These are phyloP conservation scores for Malurus melanocephalus DNA, from an alignment of 2,113 vertebrate species.

Conservation along the genomic window DNA sequence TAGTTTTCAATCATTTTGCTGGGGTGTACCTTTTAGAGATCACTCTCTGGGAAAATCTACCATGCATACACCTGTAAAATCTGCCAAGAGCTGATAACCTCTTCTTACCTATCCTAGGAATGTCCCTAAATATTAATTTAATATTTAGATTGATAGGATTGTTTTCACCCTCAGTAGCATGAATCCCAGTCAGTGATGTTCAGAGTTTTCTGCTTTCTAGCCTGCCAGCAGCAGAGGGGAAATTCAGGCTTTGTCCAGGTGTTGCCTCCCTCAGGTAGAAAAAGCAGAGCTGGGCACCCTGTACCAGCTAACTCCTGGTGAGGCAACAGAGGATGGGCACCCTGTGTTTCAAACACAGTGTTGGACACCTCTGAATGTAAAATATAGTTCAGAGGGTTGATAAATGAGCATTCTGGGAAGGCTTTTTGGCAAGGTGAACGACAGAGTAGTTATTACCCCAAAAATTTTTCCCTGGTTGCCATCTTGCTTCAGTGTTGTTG, in stretches of 20 bases:
- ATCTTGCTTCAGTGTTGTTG: background rate
- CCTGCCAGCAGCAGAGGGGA: background rate
- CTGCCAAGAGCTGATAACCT: background rate
- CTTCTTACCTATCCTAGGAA: background rate
- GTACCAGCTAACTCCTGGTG: background rate
- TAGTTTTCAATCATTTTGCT: background rate
- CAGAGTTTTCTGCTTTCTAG: background rate
- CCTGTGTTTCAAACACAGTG: background rate
- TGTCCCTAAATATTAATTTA: background rate
- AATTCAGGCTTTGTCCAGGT: background rate
- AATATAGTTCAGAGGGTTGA: background rate
- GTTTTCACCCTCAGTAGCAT: background rate
- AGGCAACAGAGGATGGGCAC: background rate
- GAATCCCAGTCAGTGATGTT: background rate
- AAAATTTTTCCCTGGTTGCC: background rate
- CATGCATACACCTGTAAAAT: background rate
- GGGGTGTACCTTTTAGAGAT: background rate
- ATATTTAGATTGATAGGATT: background rate
- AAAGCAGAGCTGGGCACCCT: background rate
- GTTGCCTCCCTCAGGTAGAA: background rate
- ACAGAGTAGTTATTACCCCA: background rate
- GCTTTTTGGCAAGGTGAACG: background rate
- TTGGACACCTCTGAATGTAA: accelerated
- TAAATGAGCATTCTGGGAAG: background rate
- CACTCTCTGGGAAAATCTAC: background rate